Conservation (phyloP, 1,140 invertebrate genomes). For the Ceratosolen solmsi region DNA sequence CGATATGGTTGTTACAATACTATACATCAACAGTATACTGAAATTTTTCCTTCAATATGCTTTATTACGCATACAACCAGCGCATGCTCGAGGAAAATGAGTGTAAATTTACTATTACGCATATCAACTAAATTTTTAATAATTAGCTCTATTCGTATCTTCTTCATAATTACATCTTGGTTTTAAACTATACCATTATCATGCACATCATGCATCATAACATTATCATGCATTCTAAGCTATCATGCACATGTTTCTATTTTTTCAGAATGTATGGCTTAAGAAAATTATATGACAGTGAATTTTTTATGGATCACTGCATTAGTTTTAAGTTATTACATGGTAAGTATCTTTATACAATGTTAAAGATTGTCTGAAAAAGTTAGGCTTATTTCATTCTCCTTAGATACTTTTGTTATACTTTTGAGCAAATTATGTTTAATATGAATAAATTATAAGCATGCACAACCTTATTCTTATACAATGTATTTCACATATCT, state of each 20-base stretch:
- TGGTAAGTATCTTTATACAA: not conserved
- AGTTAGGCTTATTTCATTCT: no score
- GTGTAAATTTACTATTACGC: not conserved
- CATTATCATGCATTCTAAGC: not conserved
- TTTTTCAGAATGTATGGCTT: not conserved
- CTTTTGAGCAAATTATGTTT: no score
- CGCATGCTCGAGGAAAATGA: not conserved
- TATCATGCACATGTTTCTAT: not conserved
- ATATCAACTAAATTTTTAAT: not conserved
- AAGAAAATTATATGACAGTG: not conserved
- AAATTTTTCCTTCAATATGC: not conserved
- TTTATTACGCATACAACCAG: not conserved
- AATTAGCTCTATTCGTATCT: conserved; percentile 3
- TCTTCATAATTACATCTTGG: conserved; percentile 6
- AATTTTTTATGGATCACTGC: not conserved
- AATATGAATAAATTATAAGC: no score
- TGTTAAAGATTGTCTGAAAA: conserved; percentile 14
- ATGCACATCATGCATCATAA: not conserved
- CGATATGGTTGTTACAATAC: not conserved
- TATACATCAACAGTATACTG: not conserved
- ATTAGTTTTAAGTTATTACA: not conserved
- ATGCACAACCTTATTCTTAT: no score
- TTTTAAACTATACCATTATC: not conserved
- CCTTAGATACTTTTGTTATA: no score
- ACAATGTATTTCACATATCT: no score